A percentile compares a stretch with the other conserved stretches of the same genome.
Evolutionary conservation across 2,797 vertebrate species (phyloP).

Genomic region (Sebastes iracundus): DNA sequence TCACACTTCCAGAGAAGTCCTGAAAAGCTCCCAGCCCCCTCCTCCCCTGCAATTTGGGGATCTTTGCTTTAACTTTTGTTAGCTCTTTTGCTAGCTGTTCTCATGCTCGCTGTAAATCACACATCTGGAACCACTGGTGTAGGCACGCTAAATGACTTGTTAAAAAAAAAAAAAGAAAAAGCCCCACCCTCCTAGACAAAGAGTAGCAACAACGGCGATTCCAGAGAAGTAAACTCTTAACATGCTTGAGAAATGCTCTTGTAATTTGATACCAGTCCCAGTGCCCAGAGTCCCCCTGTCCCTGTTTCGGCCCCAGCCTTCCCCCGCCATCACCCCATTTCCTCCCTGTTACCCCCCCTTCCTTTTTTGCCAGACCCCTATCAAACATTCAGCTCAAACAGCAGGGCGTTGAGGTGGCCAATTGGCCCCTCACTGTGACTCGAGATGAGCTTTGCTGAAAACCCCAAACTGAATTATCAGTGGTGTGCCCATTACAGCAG

Average conservation of each 20-base stretch:
- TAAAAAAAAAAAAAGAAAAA: constrained; percentile 29
- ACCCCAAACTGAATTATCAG: constrained; percentile 15
- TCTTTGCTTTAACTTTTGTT: constrained; percentile 43
- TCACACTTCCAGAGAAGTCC: constrained; percentile 54
- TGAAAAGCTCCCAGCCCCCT: constrained; percentile 7
- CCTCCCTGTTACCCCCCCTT: constrained; percentile 41
- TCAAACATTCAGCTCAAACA: constrained; percentile 66
- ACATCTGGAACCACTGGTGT: constrained; percentile 78
- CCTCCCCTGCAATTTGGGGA: constrained; percentile 8
- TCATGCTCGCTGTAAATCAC: constrained; percentile 49
- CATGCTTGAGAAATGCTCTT: constrained; percentile 26
- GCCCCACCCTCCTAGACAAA: constrained; percentile 40
- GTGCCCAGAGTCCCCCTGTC: constrained; percentile 39
- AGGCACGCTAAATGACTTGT: constrained; percentile 74
- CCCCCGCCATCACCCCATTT: constrained; percentile 51
- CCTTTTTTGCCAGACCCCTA: constrained; percentile 40
- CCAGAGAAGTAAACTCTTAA: constrained; percentile 13
- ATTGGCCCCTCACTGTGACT: constrained; percentile 65
- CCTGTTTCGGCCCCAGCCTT: constrained; percentile 34
- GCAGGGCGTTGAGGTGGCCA: constrained; percentile 58
- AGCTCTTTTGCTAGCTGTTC: constrained; percentile 28
- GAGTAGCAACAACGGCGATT: constrained; percentile 23
- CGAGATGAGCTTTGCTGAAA: constrained; percentile 54
- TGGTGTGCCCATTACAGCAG: constrained; percentile 16
- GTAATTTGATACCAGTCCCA: constrained; percentile 67